Percentiles rank a stretch among this genome's conserved stretches.
phyloP scores from a whole-genome alignment of 2,888 invertebrate species.

The Archips xylosteana region DNA sequence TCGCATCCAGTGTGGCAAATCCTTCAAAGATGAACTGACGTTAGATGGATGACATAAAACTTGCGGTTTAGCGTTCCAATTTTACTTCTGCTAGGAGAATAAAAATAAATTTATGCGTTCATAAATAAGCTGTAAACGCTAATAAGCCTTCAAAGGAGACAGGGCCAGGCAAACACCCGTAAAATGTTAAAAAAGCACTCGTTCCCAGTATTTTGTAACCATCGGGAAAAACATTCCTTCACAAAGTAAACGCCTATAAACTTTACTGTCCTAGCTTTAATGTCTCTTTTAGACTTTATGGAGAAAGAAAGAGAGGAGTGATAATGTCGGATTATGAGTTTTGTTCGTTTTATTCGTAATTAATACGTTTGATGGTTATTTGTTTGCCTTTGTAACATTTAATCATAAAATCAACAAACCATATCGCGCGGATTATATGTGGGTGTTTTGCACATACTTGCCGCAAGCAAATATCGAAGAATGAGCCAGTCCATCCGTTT shows the following conservation, averaged over 20 bases:
- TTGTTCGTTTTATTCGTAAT: conserved; percentile 52
- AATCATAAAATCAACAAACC: not conserved
- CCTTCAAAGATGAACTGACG: not conserved
- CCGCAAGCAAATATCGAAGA: too few relatives aligned
- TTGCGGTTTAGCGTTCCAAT: not conserved
- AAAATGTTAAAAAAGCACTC: conserved; percentile 43
- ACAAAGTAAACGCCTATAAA: conserved; percentile 53
- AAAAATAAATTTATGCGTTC: conserved; percentile 54
- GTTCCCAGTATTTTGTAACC: conserved; percentile 38
- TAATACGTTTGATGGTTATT: conserved; percentile 33
- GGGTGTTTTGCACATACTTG: too few relatives aligned
- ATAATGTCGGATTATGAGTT: conserved; percentile 44
- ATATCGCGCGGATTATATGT: too few relatives aligned
- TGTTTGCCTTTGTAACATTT: not conserved
- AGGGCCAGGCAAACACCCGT: conserved; percentile 37
- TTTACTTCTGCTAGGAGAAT: conserved; percentile 36
- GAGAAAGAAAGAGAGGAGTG: conserved; percentile 48
- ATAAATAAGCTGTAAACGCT: conserved; percentile 53
- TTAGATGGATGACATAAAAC: not conserved
- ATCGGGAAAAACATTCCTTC: conserved; percentile 44
- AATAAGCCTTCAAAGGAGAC: conserved; percentile 50
- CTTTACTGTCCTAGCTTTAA: conserved; percentile 50
- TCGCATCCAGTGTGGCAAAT: too few relatives aligned
- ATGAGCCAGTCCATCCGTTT: too few relatives aligned
- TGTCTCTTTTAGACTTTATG: conserved; percentile 60